Conservation (phyloP, 2,888 invertebrate species). For the Pammene aurita region DNA sequence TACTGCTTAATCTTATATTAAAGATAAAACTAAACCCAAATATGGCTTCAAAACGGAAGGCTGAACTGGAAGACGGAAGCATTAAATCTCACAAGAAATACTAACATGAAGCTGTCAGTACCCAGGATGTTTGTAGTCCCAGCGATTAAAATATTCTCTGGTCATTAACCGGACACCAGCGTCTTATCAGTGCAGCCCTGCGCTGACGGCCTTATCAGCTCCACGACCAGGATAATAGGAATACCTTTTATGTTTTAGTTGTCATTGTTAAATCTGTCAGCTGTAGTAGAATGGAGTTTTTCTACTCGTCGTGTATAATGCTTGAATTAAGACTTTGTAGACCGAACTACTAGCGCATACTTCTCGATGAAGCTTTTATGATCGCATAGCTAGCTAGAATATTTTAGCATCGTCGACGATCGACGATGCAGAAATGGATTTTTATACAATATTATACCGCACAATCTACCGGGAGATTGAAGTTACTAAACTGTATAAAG, state of each 20-base stretch:
- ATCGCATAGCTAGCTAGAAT: too few relatives aligned
- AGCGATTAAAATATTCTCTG: constrained; percentile 33
- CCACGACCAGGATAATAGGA: constrained; percentile 33
- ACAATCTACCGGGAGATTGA: too few relatives aligned
- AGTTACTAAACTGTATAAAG: too few relatives aligned
- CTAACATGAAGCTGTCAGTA: constrained; percentile 32
- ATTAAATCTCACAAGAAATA: constrained; percentile 23
- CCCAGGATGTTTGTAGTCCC: constrained; percentile 37
- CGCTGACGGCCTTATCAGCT: constrained; percentile 31
- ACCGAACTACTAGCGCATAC: too few relatives aligned
- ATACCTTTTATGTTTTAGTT: constrained; percentile 35
- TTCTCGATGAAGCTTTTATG: too few relatives aligned
- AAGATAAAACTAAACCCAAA: neutral
- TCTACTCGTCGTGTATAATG: too few relatives aligned
- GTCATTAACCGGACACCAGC: constrained; percentile 40
- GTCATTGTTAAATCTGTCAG: constrained; percentile 20
- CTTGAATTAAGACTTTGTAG: too few relatives aligned
- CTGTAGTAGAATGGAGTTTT: constrained; percentile 6
- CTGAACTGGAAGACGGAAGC: constrained; percentile 25
- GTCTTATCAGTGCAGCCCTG: constrained; percentile 39
- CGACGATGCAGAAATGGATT: too few relatives aligned
- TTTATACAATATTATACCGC: too few relatives aligned
- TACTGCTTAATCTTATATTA: too few relatives aligned
- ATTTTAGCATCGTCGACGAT: too few relatives aligned
- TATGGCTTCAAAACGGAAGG: constrained; percentile 4